A percentile compares a stretch with the other conserved stretches of the same genome.
phyloP scores from a whole-genome alignment of 2,113 vertebrate species.

The Burhinus oedicnemus region DNA sequence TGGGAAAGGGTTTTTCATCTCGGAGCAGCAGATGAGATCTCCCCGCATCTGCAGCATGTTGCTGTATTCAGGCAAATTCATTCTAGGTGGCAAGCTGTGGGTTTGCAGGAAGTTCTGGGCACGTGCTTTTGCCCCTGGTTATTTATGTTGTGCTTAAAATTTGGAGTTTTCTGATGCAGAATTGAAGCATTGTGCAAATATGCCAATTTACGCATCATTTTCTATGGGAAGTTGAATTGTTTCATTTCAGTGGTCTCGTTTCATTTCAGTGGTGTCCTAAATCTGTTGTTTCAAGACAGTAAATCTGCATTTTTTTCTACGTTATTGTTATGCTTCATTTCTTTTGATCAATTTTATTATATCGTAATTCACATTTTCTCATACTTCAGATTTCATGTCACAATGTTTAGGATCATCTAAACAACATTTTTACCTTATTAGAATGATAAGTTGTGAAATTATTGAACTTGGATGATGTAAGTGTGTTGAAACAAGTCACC shows the following conservation, averaged over 20 bases:
- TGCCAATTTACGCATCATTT: background rate
- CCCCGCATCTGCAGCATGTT: rapidly evolving
- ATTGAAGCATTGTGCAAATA: background rate
- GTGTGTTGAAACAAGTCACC: background rate
- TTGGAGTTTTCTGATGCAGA: background rate
- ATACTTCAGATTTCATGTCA: background rate
- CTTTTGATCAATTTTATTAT: conserved; percentile 21
- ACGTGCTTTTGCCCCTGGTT: background rate
- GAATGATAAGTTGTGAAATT: background rate
- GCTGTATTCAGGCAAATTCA: rapidly evolving
- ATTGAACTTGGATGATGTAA: background rate
- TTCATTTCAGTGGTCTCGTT: background rate
- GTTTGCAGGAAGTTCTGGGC: background rate
- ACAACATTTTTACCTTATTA: background rate
- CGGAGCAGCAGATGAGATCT: background rate
- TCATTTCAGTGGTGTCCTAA: background rate
- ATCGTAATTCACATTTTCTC: background rate
- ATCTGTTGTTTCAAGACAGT: background rate
- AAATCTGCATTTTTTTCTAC: background rate
- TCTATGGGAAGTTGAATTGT: background rate
- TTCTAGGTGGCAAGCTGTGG: background rate
- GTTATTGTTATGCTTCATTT: conserved; percentile 20
- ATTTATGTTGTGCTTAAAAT: background rate
- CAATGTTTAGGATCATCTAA: background rate
- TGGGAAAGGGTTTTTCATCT: background rate